phyloP scores from a whole-genome alignment of 2,888 invertebrate species.

The Meganola albula region DNA sequence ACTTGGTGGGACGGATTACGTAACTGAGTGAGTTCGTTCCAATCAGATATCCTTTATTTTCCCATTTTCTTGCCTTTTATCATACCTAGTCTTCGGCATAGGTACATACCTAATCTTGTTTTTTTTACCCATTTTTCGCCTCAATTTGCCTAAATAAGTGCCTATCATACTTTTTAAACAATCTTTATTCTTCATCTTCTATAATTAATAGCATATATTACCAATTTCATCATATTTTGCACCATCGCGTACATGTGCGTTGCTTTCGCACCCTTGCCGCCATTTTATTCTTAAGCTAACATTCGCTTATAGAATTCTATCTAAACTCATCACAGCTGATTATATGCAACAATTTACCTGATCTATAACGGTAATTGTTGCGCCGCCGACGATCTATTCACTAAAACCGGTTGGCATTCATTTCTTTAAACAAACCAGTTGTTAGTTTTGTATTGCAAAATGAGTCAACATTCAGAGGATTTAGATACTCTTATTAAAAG shows the following conservation, averaged over 20 bases:
- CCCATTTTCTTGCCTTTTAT: background rate
- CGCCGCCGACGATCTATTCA: background rate
- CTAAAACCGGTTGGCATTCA: background rate
- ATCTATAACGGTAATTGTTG: background rate
- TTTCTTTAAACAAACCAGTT: background rate
- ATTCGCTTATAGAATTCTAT: too few relatives aligned
- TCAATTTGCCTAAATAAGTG: background rate
- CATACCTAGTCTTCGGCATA: background rate
- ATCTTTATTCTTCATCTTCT: background rate
- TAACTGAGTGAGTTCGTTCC: background rate
- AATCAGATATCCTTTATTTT: background rate
- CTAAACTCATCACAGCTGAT: too few relatives aligned
- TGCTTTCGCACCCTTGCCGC: too few relatives aligned
- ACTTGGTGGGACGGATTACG: background rate
- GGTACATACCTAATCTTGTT: background rate
- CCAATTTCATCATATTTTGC: too few relatives aligned
- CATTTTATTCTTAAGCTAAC: background rate
- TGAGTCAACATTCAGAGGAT: background rate
- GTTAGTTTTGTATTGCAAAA: background rate
- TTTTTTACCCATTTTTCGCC: background rate
- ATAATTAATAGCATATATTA: background rate
- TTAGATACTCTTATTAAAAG: constrained; percentile 1
- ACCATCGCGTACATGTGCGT: too few relatives aligned
- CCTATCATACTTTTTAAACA: background rate
- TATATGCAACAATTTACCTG: background rate